Evolutionary conservation across 2,888 invertebrate species (phyloP).

Genomic region (Mesorhabditis belari): DNA sequence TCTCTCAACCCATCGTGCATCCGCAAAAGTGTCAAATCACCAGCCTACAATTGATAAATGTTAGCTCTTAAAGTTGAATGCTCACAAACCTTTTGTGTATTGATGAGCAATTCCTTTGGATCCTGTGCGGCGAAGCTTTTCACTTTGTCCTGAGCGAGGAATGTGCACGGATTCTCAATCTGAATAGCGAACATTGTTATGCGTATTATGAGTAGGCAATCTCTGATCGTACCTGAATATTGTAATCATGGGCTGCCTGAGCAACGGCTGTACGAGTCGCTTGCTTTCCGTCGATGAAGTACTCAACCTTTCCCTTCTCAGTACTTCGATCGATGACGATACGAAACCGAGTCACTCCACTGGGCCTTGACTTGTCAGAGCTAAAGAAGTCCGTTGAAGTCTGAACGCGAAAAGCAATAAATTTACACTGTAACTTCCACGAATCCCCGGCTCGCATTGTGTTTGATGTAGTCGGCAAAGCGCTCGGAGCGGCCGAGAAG

Average conservation of each 20-base stretch:
- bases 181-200: too few species aligned
- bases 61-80: background rate
- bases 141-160: conserved; percentile 89
- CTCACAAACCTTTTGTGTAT: conserved; percentile 67
- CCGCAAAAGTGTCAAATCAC: background rate
- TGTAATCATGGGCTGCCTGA: background rate
- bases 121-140: conserved; percentile 90
- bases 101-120: conserved; percentile 71
- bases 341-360: background rate
- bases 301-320: background rate
- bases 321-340: too few species aligned
- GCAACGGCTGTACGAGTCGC: conserved; percentile 6
- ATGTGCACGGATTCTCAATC: conserved; percentile 72
- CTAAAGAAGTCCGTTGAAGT: background rate
- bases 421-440: conserved; percentile 40
- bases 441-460: conserved; percentile 31
- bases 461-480: conserved; percentile 36
- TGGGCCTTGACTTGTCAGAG: background rate
- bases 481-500: conserved; percentile 41
- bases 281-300: conserved; percentile 11
- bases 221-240: background rate
- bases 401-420: background rate
- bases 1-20: background rate
- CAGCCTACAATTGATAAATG: background rate
- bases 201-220: background rate